Evolutionary conservation across 53 echinoderm and acorn worm genomes (phyloP).

Genomic region (Hippasteria phrygiana): DNA sequence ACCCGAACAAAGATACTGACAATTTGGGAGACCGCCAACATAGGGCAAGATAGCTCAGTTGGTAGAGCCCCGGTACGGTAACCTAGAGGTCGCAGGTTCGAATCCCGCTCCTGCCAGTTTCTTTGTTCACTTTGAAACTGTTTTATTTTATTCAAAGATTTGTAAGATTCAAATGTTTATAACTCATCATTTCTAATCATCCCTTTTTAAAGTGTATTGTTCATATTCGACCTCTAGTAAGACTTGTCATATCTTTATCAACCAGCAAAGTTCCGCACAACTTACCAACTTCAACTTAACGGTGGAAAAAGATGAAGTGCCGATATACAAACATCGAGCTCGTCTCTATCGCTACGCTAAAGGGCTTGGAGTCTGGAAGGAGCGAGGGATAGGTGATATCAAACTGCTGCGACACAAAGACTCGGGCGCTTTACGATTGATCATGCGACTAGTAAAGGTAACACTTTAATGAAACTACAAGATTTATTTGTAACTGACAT

Average conservation of each 20-base stretch:
- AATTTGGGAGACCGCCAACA: too few relatives aligned
- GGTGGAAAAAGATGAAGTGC: conserved; percentile 85
- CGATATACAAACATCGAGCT: conserved; percentile 83
- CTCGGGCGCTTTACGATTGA: conserved; percentile 67
- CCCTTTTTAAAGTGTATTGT: too few relatives aligned
- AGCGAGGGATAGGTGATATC: conserved; percentile 91
- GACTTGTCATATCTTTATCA: conserved; percentile 29
- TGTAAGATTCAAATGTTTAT: too few relatives aligned
- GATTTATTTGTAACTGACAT: background rate
- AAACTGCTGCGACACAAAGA: conserved; percentile 81
- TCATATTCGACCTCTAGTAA: too few relatives aligned
- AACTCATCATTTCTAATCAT: too few relatives aligned
- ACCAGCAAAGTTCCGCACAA: conserved; percentile 60
- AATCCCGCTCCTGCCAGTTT: too few relatives aligned
- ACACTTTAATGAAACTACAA: background rate
- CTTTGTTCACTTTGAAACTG: too few relatives aligned
- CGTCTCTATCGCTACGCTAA: conserved; percentile 80
- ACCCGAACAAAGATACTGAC: too few relatives aligned
- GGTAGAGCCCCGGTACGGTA: too few relatives aligned
- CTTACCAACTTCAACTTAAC: conserved; percentile 32
- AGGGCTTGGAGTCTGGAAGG: conserved; percentile 83
- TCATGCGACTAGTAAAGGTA: conserved; percentile 90
- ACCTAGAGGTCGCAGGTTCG: too few relatives aligned
- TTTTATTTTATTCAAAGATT: too few relatives aligned
- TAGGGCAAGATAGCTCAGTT: too few relatives aligned